Base-by-base conservation (phyloP, 2,113 vertebrate species). In the Cheirogaleus medius region DNA sequence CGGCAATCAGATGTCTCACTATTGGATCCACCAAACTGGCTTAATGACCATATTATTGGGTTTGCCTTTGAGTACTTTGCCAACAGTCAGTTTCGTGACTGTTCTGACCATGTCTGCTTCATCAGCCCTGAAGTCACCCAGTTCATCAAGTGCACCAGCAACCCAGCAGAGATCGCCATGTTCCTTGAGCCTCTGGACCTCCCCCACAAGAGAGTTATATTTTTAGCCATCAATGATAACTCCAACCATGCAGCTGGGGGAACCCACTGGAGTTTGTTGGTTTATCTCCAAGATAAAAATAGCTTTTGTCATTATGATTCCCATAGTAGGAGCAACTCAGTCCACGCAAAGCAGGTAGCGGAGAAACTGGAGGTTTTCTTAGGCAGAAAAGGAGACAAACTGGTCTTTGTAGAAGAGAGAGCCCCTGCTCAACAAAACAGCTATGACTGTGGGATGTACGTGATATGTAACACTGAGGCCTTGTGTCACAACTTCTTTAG, bases 371-470 rank as follows among this genome's bases (percentile, higher is more conserved):
- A 99, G 96, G 95, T 98, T 74, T 99, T 99, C 84, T 91, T 99
- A 87, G 98, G 98, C 69, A 98, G 95, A 66, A 99, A 98, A 47
- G 97, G 96, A 1, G 97, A 98, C 93, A 99, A 98, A 95, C 96
- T 98, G 17, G 90, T 93, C 84, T 99, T 99, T 4, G 93, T 98
- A 64, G 99, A 99, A 97, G 99, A 99, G 98, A 98, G 98, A 68
- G 99, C 99, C 0, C 99, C 99, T 0, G 98, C 98, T 1, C 99
- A 99, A 98, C 99, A 99, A 98, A 99, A 99, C 98, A 99, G 99
- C 98, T 99, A 99, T 23, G 99, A 99, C 99, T 99, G 99, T 52
- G 99, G 99, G 96, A 99, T 99, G 99, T 99, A 99, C 0, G 99
- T 99, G 78, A 99, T 99, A 97, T 99, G 99, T 97, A 99, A 99